These are phyloP conservation scores for Erebia aethiops DNA, from an alignment of 2,888 invertebrate genomes.

Conservation along the genomic window DNA sequence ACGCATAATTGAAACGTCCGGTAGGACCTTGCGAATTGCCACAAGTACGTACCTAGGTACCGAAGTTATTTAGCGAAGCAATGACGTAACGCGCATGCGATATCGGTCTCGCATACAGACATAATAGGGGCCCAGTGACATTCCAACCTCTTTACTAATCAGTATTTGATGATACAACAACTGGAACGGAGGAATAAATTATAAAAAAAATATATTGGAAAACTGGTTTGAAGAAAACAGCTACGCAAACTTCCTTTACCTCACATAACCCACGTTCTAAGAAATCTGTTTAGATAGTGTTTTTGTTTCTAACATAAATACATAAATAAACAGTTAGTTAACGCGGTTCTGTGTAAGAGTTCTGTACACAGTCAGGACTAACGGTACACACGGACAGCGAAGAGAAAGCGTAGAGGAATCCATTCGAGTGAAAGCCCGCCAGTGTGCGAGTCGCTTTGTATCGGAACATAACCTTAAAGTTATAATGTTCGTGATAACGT, in stretches of 20 bases:
- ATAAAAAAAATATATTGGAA: not conserved
- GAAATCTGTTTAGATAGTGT: not conserved
- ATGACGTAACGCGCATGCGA: conserved; percentile 42
- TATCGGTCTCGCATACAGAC: conserved; percentile 25
- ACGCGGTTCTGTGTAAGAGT: not conserved
- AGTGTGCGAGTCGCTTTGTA: conserved; percentile 63
- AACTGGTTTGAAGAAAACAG: conserved; percentile 9
- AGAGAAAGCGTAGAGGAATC: conserved; percentile 78
- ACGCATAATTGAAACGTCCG: conserved; percentile 17
- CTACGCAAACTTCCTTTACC: conserved; percentile 7
- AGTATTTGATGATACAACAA: conserved; percentile 13
- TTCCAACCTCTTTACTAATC: conserved; percentile 24
- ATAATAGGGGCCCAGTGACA: conserved; percentile 32
- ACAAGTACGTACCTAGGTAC: no score
- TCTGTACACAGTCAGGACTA: conserved; percentile 54
- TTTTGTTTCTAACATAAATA: conserved; percentile 32
- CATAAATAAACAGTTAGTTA: conserved; percentile 7
- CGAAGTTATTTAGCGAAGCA: conserved; percentile 17
- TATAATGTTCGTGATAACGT: conserved; percentile 52
- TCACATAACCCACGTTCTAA: not conserved
- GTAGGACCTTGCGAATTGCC: conserved; percentile 8
- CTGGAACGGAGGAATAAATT: not conserved
- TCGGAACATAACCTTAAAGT: conserved; percentile 45
- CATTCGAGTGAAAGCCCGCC: conserved; percentile 74
- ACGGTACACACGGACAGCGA: conserved; percentile 66